Evolutionary conservation across 2,888 invertebrate genomes (phyloP).

Genomic region (Limnephilus marmoratus): DNA sequence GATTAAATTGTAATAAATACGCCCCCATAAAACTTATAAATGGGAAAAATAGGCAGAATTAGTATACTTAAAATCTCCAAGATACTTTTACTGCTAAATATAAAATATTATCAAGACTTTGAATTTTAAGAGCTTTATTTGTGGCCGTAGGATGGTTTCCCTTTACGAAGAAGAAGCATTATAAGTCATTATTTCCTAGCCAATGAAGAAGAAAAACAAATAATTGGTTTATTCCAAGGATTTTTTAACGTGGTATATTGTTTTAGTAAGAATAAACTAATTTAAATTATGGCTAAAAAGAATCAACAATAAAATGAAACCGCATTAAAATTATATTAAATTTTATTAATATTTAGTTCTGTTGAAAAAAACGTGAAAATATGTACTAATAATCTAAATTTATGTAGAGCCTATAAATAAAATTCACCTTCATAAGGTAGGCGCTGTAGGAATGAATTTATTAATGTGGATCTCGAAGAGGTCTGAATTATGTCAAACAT

Average conservation of each 20-base stretch:
- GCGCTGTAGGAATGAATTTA: no score
- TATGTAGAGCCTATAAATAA: no score
- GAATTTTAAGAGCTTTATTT: slow-evolving; percentile 2
- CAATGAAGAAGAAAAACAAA: not conserved
- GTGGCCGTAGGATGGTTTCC: not conserved
- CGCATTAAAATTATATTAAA: no score
- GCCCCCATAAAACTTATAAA: not conserved
- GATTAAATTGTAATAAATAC: slow-evolving; percentile 2
- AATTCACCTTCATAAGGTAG: no score
- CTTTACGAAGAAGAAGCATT: not conserved
- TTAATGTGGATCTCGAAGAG: no score
- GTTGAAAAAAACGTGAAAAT: no score
- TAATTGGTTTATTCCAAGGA: not conserved
- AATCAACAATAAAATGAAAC: not conserved
- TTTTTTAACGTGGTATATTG: not conserved
- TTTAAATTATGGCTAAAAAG: not conserved
- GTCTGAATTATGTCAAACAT: no score
- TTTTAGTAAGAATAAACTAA: not conserved
- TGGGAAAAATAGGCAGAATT: not conserved
- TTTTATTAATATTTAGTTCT: no score
- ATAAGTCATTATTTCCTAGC: not conserved
- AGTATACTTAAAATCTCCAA: not conserved
- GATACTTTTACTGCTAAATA: not conserved
- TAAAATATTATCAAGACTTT: not conserved
- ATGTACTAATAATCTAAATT: no score